Conservation (phyloP, 2,888 invertebrate species). For the Mallateleia sp. region DNA sequence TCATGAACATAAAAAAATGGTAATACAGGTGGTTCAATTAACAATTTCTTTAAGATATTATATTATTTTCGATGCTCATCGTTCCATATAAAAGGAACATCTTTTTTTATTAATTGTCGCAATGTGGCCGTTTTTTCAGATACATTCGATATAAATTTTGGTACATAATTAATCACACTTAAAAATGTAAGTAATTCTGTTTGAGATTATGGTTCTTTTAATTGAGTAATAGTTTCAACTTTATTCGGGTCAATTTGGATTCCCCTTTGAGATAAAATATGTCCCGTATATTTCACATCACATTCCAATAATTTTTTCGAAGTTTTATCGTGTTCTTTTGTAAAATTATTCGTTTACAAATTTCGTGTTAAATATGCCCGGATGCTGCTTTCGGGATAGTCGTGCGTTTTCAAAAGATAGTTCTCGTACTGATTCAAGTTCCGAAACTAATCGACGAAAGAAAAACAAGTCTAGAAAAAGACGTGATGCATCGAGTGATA, state of each 20-base stretch:
- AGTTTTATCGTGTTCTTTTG: too few relatives aligned
- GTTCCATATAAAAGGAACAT: conserved; percentile 81
- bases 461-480: too few relatives aligned
- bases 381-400: too few relatives aligned
- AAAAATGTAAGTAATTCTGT: conserved; percentile 80
- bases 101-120: conserved; percentile 80
- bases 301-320: too few relatives aligned
- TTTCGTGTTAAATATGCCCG: too few relatives aligned
- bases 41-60: conserved; percentile 68
- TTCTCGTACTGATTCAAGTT: too few relatives aligned
- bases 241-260: conserved; percentile 75
- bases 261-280: conserved; percentile 74
- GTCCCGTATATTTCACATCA: too few relatives aligned
- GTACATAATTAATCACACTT: conserved; percentile 81
- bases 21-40: conserved; percentile 65
- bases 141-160: conserved; percentile 82
- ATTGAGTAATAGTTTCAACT: conserved; percentile 77
- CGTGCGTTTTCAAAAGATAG: too few relatives aligned
- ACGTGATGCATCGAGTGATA: too few relatives aligned
- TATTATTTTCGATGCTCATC: conserved; percentile 78
- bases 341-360: too few relatives aligned
- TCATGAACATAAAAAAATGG: conserved; percentile 59
- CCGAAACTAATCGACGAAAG: too few relatives aligned
- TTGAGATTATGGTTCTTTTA: conserved; percentile 71
- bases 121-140: conserved; percentile 73